These are phyloP conservation scores for Choloepus hoffmanni DNA, from an alignment of 2,113 vertebrate species.

Conservation along the genomic window DNA sequence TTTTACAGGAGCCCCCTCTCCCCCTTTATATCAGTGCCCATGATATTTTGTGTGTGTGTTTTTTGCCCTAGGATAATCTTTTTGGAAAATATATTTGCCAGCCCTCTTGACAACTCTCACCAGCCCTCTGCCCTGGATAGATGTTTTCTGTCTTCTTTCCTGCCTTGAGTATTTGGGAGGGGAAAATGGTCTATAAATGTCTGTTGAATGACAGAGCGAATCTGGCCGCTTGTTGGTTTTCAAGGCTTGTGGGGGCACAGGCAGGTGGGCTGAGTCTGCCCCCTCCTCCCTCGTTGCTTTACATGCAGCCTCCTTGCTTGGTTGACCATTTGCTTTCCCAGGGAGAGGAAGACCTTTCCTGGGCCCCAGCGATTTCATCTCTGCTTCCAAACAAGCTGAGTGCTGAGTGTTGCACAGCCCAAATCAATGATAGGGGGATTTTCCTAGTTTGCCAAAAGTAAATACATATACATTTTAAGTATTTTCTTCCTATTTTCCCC, in stretches of 20 bases:
- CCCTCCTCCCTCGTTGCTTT: neutral
- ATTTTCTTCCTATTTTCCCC: neutral
- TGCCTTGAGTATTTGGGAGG: neutral
- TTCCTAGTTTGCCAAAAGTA: conserved; percentile 32
- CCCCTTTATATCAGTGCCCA: neutral
- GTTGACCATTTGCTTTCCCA: neutral
- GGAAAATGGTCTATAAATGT: neutral
- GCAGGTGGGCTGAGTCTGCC: neutral
- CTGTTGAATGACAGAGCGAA: neutral
- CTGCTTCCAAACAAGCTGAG: neutral
- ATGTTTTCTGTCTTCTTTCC: neutral
- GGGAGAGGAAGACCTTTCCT: neutral
- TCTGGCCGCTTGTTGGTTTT: neutral
- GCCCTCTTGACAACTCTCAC: neutral
- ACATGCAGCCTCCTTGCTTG: neutral
- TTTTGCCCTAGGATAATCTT: neutral
- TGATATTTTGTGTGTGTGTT: neutral
- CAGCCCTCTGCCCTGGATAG: neutral
- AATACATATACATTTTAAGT: neutral
- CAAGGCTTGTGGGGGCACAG: neutral
- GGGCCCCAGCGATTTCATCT: neutral
- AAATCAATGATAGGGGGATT: neutral
- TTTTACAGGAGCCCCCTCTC: neutral
- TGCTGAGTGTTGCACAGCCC: neutral
- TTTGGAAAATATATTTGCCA: neutral